Evolutionary conservation across 2,113 vertebrate species (phyloP).

Genomic region (Erythrocercus mccallii): DNA sequence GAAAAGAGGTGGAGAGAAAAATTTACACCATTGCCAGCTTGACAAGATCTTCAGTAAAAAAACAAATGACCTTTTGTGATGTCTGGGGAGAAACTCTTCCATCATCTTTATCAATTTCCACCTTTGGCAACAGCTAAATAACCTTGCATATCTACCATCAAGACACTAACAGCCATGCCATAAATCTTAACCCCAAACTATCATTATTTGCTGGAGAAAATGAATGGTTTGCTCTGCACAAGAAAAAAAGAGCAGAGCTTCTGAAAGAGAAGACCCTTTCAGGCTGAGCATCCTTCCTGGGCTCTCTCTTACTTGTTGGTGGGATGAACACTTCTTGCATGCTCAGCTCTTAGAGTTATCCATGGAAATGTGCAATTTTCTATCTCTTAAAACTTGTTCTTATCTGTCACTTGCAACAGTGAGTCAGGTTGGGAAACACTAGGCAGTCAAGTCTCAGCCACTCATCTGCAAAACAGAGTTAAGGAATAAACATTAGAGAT

Average conservation of each 20-base stretch:
- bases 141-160: neutral
- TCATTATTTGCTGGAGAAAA: conserved; percentile 6
- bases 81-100: conserved; percentile 6
- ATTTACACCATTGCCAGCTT: neutral
- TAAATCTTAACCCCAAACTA: conserved; percentile 46
- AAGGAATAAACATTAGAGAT: neutral
- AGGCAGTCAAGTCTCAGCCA: accelerated
- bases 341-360: neutral
- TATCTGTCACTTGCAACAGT: neutral
- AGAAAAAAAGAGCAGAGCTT: neutral
- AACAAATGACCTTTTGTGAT: conserved; percentile 25
- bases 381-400: neutral
- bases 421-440: neutral
- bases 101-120: conserved; percentile 48
- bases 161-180: neutral
- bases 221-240: neutral
- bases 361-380: neutral
- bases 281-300: neutral
- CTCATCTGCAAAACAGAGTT: neutral
- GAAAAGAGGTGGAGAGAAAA: neutral
- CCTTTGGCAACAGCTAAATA: conserved; percentile 18
- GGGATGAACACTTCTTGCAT: neutral
- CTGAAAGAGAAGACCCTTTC: neutral
- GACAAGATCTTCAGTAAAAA: neutral
- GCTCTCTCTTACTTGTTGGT: neutral